These are phyloP conservation scores for Rhabdophis nuchalis DNA, from an alignment of 2,797 vertebrate species.

Conservation along the genomic window DNA sequence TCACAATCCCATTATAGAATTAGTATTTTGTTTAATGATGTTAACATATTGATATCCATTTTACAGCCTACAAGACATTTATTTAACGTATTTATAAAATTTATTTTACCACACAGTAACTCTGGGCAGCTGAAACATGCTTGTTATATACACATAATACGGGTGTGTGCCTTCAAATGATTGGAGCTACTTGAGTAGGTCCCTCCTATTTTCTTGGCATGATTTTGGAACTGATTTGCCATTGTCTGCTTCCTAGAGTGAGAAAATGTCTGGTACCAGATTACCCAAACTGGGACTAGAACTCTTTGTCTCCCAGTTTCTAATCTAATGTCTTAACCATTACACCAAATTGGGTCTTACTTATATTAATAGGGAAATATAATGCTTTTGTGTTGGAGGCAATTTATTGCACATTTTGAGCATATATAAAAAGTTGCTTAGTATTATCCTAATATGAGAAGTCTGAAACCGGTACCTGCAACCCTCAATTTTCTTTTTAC, in stretches of 20 bases:
- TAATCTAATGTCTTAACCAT: neutral
- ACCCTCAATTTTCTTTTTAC: neutral
- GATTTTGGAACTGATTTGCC: neutral
- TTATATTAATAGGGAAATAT: neutral
- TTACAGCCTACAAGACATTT: neutral
- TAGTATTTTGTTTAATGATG: neutral
- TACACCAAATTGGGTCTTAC: neutral
- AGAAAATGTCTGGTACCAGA: neutral
- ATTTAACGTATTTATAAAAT: neutral
- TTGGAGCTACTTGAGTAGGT: neutral
- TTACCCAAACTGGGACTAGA: neutral
- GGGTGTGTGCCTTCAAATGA: neutral
- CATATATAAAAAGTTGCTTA: neutral
- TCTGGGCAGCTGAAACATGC: neutral
- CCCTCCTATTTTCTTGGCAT: neutral
- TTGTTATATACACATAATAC: neutral
- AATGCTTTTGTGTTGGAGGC: neutral
- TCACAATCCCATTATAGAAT: neutral
- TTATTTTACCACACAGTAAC: neutral
- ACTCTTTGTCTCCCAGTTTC: neutral
- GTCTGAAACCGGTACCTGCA: neutral
- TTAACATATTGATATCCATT: neutral
- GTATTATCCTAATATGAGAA: neutral
- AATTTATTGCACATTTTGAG: neutral
- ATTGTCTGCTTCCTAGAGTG: neutral